Evolutionary conservation across 2,113 vertebrate species (phyloP), one percentile per base, ranked within the genome.

Genomic region (Sylvilagus bachmani): DNA sequence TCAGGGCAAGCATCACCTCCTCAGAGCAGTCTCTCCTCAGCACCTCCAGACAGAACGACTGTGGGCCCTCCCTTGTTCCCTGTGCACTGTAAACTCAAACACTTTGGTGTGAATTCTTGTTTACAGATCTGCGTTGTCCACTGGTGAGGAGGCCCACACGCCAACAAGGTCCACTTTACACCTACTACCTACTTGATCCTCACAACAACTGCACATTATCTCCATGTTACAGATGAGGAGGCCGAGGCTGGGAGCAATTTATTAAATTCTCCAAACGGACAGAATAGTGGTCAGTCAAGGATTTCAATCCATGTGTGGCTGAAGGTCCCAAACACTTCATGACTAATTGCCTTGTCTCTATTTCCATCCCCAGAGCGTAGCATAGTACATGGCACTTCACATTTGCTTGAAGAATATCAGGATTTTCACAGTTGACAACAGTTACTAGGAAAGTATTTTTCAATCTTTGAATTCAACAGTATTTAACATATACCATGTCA

Each of bases 71-170:
- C 38, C 36, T 21, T 21, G 24, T 36, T 2, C 11, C 64, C 33
- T 8, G 6, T 2, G 1, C 51, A 44, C 8, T 14, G 13, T 51
- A 33, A 4, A 3, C 21, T 27, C 7, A 3, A 49, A 64, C 44
- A 61, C 36, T 51, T 69, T 3, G 13, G 31, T 21, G 19, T 31
- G 3, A 25, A 6, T 69, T 25, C 13, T 16, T 29, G 16, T 7
- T 29, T 5, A 14, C 4, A 38, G 8, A 49, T 62, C 64, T 13
- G 55, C 0, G 0, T 58, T 19, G 33, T 53, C 70, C 8, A 53
- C 14, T 4, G 0, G 6, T 44, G 2, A 7, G 13, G 16, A 64
- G 3, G 29, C 22, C n/a, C 69, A 51, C 12, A 66, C 7, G 44
- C 33, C 53, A 51, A 14, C 6, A 6, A 33, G 11, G 33, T 17